Conservation (phyloP, 2,797 vertebrate genomes). For the Anabas testudineus region DNA sequence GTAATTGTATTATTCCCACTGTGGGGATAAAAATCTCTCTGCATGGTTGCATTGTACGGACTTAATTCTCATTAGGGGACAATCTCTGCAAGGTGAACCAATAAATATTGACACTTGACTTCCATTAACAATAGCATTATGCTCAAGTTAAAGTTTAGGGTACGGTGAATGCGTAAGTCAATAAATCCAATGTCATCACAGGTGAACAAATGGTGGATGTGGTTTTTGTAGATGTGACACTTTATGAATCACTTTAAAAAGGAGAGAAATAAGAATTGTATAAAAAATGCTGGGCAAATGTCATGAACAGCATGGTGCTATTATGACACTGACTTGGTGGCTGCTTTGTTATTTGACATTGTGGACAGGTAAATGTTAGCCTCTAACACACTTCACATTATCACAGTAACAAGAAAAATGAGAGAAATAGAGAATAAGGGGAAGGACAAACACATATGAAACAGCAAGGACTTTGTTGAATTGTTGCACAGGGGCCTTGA, state of each 20-base stretch:
- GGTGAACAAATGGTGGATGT: background rate
- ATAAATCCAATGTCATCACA: background rate
- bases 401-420: constrained; percentile 1
- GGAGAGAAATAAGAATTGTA: background rate
- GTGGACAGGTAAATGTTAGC: background rate
- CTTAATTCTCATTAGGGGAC: background rate
- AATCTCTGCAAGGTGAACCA: background rate
- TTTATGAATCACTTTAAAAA: background rate
- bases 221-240: background rate
- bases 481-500: too few species aligned
- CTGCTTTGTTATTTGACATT: constrained; percentile 18
- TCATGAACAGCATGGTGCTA: background rate
- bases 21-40: background rate
- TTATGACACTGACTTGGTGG: background rate
- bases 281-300: background rate
- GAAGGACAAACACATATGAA: constrained; percentile 1
- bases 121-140: background rate
- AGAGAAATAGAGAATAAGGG: background rate
- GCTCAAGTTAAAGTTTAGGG: background rate
- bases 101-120: background rate
- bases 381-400: constrained; percentile 7
- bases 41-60: background rate
- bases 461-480: constrained; percentile 1
- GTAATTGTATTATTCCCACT: background rate
- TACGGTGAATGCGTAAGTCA: background rate